A percentile compares a stretch with the other conserved stretches of the same genome.
These are phyloP conservation scores for Cordilura impudica DNA, from an alignment of 2,888 invertebrate species.

Conservation along the genomic window DNA sequence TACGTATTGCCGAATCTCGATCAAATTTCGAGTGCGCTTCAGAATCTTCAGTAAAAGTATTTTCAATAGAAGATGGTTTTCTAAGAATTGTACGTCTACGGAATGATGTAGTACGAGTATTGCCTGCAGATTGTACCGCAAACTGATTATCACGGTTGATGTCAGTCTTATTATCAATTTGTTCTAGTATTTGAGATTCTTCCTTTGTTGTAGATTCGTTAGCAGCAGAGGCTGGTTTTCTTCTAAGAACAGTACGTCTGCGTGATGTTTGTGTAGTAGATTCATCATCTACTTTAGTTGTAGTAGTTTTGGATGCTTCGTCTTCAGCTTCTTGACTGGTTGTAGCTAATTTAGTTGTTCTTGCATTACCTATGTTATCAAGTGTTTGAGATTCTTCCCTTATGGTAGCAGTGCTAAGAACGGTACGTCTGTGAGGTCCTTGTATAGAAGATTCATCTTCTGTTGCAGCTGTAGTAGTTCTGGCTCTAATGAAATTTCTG, in stretches of 20 bases:
- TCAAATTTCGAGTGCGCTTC: neutral
- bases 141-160: neutral
- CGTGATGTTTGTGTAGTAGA: constrained; percentile 47
- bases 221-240: neutral
- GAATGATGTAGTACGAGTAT: neutral
- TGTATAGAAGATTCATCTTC: constrained; percentile 38
- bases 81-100: constrained; percentile 16
- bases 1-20: neutral
- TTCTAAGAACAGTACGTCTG: constrained; percentile 52
- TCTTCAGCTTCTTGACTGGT: neutral
- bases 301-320: neutral
- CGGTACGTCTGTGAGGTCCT: constrained; percentile 57
- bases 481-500: neutral
- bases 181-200: neutral
- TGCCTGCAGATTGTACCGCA: neutral
- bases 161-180: neutral
- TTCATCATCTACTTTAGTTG: constrained; percentile 5
- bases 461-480: neutral
- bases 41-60: neutral
- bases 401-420: too few species aligned
- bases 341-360: too few species aligned
- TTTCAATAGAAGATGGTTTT: neutral
- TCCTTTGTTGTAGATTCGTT: neutral
- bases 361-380: too few species aligned
- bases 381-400: too few species aligned